Conservation (phyloP, 2,113 vertebrate genomes). For the Picathartes gymnocephalus region DNA sequence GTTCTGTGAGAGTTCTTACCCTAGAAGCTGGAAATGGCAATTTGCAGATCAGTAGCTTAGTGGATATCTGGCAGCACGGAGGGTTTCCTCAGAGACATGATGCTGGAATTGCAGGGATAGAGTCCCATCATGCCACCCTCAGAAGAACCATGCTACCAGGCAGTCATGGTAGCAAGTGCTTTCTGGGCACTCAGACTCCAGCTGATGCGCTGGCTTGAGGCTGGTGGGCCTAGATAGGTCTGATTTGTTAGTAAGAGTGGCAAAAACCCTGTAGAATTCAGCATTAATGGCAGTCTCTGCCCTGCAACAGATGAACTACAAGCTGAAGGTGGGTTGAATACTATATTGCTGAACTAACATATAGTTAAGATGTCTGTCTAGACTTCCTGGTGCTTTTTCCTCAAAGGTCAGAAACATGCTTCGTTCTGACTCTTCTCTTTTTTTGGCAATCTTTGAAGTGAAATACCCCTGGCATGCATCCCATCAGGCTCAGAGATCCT, state of each 20-base stretch:
- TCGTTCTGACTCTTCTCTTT: neutral
- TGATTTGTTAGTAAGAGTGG: neutral
- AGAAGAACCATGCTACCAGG: neutral
- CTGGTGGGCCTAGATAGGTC: neutral
- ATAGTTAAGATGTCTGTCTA: neutral
- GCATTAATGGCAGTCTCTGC: neutral
- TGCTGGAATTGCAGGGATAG: neutral
- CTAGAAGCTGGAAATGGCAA: neutral
- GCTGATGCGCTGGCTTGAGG: neutral
- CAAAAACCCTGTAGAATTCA: neutral
- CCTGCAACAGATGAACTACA: neutral
- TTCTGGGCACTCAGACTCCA: neutral
- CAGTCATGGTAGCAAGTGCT: neutral
- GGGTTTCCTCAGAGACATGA: neutral
- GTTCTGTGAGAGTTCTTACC: neutral
- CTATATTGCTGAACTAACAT: neutral
- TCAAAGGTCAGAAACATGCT: neutral
- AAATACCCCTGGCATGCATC: neutral
- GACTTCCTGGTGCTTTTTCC: neutral
- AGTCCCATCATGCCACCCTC: neutral
- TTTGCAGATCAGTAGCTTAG: neutral
- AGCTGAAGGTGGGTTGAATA: neutral
- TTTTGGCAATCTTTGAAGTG: neutral
- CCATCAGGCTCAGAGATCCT: neutral
- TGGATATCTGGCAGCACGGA: neutral